Conservation (phyloP, 2,113 vertebrate genomes). For the Mus pahari region DNA sequence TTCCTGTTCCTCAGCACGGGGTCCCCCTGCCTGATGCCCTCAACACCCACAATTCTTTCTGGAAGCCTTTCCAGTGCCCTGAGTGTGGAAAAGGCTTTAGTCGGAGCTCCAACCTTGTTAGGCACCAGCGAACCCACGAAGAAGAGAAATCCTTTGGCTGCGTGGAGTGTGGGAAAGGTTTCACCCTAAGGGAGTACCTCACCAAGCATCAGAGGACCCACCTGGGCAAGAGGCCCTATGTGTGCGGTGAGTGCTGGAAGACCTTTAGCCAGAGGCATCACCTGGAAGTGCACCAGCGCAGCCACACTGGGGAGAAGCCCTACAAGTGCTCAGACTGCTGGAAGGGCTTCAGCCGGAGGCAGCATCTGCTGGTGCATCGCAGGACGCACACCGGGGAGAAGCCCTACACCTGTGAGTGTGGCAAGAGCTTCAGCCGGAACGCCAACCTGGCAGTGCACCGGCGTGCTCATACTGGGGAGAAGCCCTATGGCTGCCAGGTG, state of each 20-base stretch:
- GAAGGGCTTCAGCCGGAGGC: constrained; percentile 82
- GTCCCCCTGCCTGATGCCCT: not conserved
- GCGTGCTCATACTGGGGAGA: constrained; percentile 76
- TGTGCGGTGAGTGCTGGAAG: constrained; percentile 82
- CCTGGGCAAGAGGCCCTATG: constrained; percentile 80
- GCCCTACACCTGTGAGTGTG: constrained; percentile 80
- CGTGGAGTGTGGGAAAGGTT: constrained; percentile 66
- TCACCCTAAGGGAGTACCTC: constrained; percentile 74
- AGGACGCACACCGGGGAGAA: constrained; percentile 83
- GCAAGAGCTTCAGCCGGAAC: constrained; percentile 80
- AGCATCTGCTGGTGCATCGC: constrained; percentile 81
- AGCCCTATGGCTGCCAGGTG: constrained; percentile 80
- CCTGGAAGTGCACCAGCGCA: constrained; percentile 78
- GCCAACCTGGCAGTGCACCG: constrained; percentile 76
- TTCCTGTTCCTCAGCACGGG: not conserved
- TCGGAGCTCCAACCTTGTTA: constrained; percentile 72
- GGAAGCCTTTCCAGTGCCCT: constrained; percentile 73
- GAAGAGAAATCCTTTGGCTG: constrained; percentile 67
- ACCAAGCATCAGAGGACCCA: constrained; percentile 84
- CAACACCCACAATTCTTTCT: constrained; percentile 66
- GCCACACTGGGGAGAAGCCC: constrained; percentile 80
- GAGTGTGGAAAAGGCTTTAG: constrained; percentile 81
- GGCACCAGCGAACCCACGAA: constrained; percentile 65
- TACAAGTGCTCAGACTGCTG: constrained; percentile 79
- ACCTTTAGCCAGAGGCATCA: constrained; percentile 82